Base-by-base conservation (phyloP, 2,113 vertebrate genomes). In the Chinchilla lanigera region DNA sequence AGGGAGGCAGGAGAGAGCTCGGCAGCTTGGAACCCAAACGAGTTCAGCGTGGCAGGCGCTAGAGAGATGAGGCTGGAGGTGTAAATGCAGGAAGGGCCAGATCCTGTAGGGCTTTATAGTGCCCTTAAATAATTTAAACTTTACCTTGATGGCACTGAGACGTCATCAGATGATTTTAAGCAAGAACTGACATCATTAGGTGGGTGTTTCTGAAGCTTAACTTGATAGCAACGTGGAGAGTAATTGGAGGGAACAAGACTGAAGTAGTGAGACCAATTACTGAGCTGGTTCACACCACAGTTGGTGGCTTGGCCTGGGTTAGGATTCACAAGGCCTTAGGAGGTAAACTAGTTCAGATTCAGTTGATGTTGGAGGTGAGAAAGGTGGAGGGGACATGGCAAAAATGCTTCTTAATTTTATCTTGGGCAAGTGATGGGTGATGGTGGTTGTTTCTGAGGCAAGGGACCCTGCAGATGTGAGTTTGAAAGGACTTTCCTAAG, bases 91-190 rank as follows among this genome's bases (percentile, higher is more conserved):
- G 44, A 83, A 69, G 71, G 20, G 4, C 82, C 73, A 81, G 71
- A 82, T 65, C 81, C 75, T 22, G 0, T n/a, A 85, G 44, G 47
- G 38, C 41, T 54, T 82, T 56, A 6, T 90, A 83, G 56, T 93
- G 73, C 80, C 56, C 63, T 86, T 89, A 54, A 95, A 52, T 65
- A 94, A 88, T 94, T 81, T 56, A 90, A 69, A 78, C 14, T 91
- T 94, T 84, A 54, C 90, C 50, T 7, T 24, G 47, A 71, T 86
- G 77, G 52, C 47, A 84, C 4, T 88, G 47, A 81, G 77, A 92
- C 90, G 41, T 77, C 26, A 81, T 84, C 41, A 81, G 77, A 60
- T 92, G 47, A 86, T 93, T 96, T 93, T 73, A 96, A 96, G 67
- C 41, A 75, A 87, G 89, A 94, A 58, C n/a, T 83, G 82, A 54